These are phyloP conservation scores for Collichthys lucidus DNA, from an alignment of 2,113 vertebrate genomes.

Conservation along the genomic window DNA sequence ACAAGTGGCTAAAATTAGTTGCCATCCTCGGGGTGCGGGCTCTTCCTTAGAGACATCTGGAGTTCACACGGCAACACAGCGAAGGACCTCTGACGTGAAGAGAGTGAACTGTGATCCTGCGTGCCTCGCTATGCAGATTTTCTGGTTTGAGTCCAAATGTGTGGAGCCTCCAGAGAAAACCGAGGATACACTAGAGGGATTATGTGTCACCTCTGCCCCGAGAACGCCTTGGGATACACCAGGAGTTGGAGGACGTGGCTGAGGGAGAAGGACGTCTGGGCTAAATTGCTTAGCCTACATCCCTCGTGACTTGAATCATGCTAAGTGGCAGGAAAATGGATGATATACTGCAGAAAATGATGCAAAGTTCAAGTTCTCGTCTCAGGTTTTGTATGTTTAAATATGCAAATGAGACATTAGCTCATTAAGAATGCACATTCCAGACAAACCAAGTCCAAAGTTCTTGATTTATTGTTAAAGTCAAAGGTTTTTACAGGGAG, in stretches of 20 bases:
- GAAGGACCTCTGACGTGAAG: neutral
- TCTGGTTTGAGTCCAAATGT: neutral
- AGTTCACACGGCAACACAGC: neutral
- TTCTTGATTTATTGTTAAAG: too few relatives aligned
- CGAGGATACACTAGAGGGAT: slow-evolving; percentile 11
- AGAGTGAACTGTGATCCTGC: neutral
- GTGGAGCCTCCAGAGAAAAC: neutral
- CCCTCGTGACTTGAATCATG: neutral
- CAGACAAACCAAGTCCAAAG: too few relatives aligned
- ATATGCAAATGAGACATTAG: too few relatives aligned
- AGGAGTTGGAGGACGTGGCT: slow-evolving; percentile 17
- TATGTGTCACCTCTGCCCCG: slow-evolving; percentile 15
- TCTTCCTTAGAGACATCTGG: neutral
- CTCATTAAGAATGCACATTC: too few relatives aligned
- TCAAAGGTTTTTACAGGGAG: too few relatives aligned
- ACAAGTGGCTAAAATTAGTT: neutral
- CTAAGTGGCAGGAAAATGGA: neutral
- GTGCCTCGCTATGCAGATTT: slow-evolving; percentile 9
- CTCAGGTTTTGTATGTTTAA: too few relatives aligned
- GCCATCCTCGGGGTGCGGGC: neutral
- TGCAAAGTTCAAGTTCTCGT: neutral
- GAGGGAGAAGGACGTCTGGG: neutral
- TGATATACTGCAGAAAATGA: neutral
- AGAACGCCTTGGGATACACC: slow-evolving; percentile 8
- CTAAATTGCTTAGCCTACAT: neutral